phyloP scores from a whole-genome alignment of 2,888 invertebrate species.

The Andrena fulva region DNA sequence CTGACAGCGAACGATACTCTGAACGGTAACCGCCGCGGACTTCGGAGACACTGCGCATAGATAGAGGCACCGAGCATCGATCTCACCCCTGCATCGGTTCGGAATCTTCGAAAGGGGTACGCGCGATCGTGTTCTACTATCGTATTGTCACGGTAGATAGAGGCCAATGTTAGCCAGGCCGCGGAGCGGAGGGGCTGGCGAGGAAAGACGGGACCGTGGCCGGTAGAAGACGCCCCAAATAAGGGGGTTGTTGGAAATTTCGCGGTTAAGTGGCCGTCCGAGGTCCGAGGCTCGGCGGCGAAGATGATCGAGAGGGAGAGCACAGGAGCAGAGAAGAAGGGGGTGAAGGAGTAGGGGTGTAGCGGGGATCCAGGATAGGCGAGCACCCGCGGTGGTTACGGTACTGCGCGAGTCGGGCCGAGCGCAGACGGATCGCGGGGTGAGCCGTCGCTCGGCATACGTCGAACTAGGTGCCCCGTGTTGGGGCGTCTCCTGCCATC shows the following conservation, averaged over 20 bases:
- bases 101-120: neutral
- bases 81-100: neutral
- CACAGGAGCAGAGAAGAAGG: slow-evolving; percentile 16
- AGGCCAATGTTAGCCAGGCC: neutral
- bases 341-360: slow-evolving; percentile 34
- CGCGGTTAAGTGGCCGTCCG: slow-evolving; percentile 52
- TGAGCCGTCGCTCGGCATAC: slow-evolving; percentile 81
- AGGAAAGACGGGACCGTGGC: neutral
- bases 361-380: slow-evolving; percentile 34
- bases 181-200: neutral
- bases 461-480: slow-evolving; percentile 82
- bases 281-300: slow-evolving; percentile 5
- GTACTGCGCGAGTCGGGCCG: slow-evolving; percentile 80
- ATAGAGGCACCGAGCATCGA: slow-evolving; percentile 15
- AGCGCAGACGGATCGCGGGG: slow-evolving; percentile 80
- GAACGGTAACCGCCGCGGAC: neutral
- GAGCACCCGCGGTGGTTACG: slow-evolving; percentile 70
- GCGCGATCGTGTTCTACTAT: neutral
- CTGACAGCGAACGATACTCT: neutral
- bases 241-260: slow-evolving; percentile 48
- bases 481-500: slow-evolving; percentile 83
- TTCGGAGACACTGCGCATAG: neutral
- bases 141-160: neutral
- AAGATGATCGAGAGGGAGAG: slow-evolving; percentile 4
- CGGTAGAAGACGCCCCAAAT: neutral